Percentiles rank a stretch among this genome's conserved stretches.
Conservation (phyloP, 30 jellyfish, hydroid and myxozoan species). For the Aurelia sp. region DNA sequence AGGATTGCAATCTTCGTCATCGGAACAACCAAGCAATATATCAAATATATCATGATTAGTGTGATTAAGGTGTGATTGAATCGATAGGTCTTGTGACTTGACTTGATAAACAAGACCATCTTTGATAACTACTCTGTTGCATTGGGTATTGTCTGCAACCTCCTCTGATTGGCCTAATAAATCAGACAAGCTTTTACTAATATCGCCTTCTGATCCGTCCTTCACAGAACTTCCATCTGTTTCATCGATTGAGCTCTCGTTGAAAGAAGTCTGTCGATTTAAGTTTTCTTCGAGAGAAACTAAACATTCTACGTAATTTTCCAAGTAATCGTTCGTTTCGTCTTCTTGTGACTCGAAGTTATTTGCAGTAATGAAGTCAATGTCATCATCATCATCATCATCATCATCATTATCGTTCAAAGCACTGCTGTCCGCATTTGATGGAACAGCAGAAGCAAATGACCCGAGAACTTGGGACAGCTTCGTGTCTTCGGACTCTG, state of each 20-base stretch:
- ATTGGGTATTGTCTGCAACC: neutral
- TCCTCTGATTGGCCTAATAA: neutral
- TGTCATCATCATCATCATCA: neutral
- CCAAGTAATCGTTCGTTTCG: slow-evolving; percentile 30
- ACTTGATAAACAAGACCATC: neutral
- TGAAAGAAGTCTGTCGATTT: neutral
- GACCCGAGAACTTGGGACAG: no score
- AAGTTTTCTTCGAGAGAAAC: slow-evolving; percentile 23
- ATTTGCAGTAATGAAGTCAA: neutral
- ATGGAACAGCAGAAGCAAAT: no score
- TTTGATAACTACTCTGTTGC: neutral
- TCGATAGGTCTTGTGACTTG: neutral
- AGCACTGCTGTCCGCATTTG: no score
- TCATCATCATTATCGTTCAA: no score
- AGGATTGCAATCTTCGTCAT: neutral
- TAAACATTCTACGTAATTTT: slow-evolving; percentile 33
- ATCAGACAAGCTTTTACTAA: neutral
- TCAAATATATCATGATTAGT: neutral
- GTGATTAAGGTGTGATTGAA: neutral
- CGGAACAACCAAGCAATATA: neutral
- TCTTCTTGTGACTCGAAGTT: slow-evolving; percentile 1
- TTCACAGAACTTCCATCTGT: neutral
- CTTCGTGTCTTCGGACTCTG: no score
- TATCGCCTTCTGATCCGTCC: neutral
- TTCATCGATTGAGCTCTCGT: neutral